These are phyloP conservation scores for Bombus polaris DNA, from an alignment of 1,140 invertebrate genomes.

Conservation along the genomic window DNA sequence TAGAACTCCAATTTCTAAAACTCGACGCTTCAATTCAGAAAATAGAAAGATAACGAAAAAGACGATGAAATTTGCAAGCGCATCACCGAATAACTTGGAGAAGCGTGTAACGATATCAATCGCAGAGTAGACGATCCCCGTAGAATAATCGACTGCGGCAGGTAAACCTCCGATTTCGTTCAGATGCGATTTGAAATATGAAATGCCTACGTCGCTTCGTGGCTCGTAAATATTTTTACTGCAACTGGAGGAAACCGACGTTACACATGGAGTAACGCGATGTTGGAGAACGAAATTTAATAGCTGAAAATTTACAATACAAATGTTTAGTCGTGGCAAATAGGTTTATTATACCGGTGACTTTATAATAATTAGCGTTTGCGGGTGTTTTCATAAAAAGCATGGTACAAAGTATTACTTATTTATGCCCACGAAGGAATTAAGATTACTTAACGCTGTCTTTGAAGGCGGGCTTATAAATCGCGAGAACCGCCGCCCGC, in stretches of 20 bases:
- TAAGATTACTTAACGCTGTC: slow-evolving; percentile 18
- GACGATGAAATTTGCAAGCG: no score
- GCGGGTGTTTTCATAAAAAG: neutral
- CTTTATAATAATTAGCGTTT: slow-evolving; percentile 24
- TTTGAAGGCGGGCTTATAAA: slow-evolving; percentile 31
- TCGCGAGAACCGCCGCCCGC: neutral
- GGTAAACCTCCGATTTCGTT: neutral
- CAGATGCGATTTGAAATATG: neutral
- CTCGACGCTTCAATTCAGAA: no score
- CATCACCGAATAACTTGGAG: no score
- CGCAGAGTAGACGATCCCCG: no score
- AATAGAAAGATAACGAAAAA: no score
- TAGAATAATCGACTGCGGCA: no score
- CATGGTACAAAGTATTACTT: slow-evolving; percentile 12
- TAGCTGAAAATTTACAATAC: slow-evolving; percentile 17
- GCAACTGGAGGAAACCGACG: neutral
- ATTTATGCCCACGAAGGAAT: slow-evolving; percentile 10
- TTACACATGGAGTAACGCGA: no score
- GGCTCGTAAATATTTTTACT: neutral
- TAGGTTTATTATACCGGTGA: slow-evolving; percentile 31
- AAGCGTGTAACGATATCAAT: no score
- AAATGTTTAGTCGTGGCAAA: neutral
- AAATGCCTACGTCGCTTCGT: no score
- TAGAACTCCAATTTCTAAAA: no score
- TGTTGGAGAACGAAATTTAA: slow-evolving; percentile 10